phyloP scores from a whole-genome alignment of 1,140 invertebrate genomes.

The Hestina assimilis region DNA sequence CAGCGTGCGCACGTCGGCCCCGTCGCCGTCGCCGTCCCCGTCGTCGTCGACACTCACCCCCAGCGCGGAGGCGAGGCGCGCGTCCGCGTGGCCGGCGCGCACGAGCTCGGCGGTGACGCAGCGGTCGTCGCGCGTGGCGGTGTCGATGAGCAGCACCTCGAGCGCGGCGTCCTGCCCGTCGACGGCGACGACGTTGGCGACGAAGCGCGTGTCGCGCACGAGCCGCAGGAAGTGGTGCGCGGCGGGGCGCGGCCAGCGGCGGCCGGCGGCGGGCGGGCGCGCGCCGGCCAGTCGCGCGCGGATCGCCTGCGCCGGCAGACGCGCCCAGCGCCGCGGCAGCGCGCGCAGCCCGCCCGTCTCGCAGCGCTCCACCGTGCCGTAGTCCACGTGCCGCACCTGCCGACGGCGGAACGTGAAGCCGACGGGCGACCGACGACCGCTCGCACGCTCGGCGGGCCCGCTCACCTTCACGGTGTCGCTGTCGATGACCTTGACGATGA shows the following conservation, averaged over 20 bases:
- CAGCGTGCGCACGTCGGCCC: conserved; percentile 1
- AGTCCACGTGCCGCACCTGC: conserved; percentile 49
- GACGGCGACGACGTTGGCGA: conserved; percentile 40
- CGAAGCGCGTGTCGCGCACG: conserved; percentile 39
- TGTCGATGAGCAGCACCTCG: conserved; percentile 58
- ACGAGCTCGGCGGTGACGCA: conserved; percentile 44
- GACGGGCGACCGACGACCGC: too few species aligned
- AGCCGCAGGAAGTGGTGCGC: conserved; percentile 37
- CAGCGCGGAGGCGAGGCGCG: conserved; percentile 33
- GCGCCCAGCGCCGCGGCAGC: conserved; percentile 41
- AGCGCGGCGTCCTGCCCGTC: conserved; percentile 41
- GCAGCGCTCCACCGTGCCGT: conserved; percentile 55
- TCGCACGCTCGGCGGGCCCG: not conserved
- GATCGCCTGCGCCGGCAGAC: conserved; percentile 42
- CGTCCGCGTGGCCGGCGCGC: conserved; percentile 49
- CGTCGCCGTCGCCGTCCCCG: not conserved
- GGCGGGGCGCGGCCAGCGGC: conserved; percentile 49
- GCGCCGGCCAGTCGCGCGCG: conserved; percentile 34
- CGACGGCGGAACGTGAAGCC: too few species aligned
- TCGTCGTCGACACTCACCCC: conserved; percentile 30
- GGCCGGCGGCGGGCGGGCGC: conserved; percentile 32
- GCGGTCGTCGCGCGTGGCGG: conserved; percentile 44
- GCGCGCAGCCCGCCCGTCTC: conserved; percentile 29
- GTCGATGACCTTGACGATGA: conserved; percentile 53
- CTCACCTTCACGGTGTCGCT: conserved; percentile 55